Evolutionary conservation across 1,140 invertebrate genomes (phyloP), one percentile per base, ranked within the genome.

Genomic region (Chymomyza costata): DNA sequence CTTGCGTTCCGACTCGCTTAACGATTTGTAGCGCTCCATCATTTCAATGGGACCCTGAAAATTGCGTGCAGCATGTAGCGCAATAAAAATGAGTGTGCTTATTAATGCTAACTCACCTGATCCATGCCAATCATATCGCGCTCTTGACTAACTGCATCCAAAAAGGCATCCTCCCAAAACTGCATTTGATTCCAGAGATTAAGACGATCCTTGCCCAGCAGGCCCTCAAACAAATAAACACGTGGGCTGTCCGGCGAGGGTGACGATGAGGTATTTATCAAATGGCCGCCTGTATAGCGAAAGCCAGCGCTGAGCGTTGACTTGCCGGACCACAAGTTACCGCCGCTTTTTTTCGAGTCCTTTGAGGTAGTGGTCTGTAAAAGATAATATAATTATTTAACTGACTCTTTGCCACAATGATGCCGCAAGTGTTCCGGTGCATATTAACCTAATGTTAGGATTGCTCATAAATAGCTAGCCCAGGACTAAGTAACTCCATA

Each of bases 91-190:
- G 7, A 41, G 17, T 15, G 37, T 8, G 18, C 8, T 34, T 21
- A 30, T 32, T 37, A 37, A 34, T 8, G 32, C n/a, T n/a, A n/a
- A 47, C 56, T 85, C 14, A 85, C 83, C 82, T 99, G 97, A 88
- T 99, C 98, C 97, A 99, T 99, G 45, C 98, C 98, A 57, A 99
- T 96, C 89, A 99, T 96, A 84, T 99, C 98, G 43, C 98, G 88
- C 85, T 99, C 98, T 86, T 99, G 97, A 39, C 97, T 97, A 0
- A 99, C 98, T 0, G 97, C 97, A 87, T 99, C 98, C 16, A 99
- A 88, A 84, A 99, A 99, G 0, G 95, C 94, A 86, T 99, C 97
- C 87, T 99, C 98, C 98, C 98, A 99, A 86, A 99, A 99, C 82
- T 99, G 96, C 94, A 99, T 97, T 87, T 99, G 95, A 86, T 99